Evolutionary conservation across 2,888 invertebrate genomes (phyloP).

Genomic region (Ypsolopha scabrella): DNA sequence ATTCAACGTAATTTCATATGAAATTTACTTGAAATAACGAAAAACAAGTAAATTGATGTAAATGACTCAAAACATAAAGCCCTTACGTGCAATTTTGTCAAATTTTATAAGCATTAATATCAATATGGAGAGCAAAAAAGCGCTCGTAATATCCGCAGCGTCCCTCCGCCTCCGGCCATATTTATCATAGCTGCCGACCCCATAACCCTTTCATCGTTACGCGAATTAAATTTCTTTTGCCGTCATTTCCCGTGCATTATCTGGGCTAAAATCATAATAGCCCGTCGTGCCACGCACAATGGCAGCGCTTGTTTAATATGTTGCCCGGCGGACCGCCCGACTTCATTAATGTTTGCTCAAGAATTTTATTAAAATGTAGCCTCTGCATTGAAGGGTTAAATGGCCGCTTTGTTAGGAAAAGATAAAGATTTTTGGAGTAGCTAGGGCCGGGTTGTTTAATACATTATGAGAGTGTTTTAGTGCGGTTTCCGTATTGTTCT

Average conservation of each 20-base stretch:
- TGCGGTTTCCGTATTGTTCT: no score
- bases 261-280: slow-evolving; percentile 68
- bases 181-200: slow-evolving; percentile 61
- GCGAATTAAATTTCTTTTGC: slow-evolving; percentile 70
- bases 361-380: slow-evolving; percentile 68
- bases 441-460: background rate
- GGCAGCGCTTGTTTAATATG: slow-evolving; percentile 40
- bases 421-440: slow-evolving; percentile 1
- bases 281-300: slow-evolving; percentile 42
- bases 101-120: slow-evolving; percentile 66
- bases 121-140: slow-evolving; percentile 66
- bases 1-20: no score
- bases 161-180: slow-evolving; percentile 43
- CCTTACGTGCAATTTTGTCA: slow-evolving; percentile 51
- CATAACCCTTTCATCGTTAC: slow-evolving; percentile 67
- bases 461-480: no score
- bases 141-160: slow-evolving; percentile 55
- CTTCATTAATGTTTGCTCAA: slow-evolving; percentile 64
- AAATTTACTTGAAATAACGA: no score
- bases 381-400: slow-evolving; percentile 45
- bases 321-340: slow-evolving; percentile 19
- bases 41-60: no score
- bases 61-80: background rate
- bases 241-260: slow-evolving; percentile 71
- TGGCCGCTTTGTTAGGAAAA: slow-evolving; percentile 10